A percentile compares a stretch with the other conserved stretches of the same genome.
phyloP scores from a whole-genome alignment of 1,140 invertebrate species.

The Triops cancriformis region DNA sequence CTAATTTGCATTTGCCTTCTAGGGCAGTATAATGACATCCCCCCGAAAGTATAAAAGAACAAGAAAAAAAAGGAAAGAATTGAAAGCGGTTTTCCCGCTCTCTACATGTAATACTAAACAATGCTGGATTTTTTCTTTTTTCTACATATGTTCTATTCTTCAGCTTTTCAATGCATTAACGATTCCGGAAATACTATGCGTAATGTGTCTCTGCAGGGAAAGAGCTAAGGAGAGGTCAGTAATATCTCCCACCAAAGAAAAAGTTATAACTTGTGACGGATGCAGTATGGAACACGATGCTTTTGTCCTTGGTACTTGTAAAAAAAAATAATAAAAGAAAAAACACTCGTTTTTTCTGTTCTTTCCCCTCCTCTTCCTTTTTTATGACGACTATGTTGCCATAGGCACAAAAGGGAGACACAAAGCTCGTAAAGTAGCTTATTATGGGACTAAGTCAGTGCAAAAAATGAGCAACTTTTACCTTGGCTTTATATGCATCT shows the following conservation, averaged over 20 bases:
- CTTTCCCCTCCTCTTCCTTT: neutral
- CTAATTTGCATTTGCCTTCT: conserved; percentile 14
- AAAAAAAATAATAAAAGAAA: neutral
- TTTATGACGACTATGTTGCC: neutral
- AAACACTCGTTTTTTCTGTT: neutral
- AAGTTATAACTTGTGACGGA: conserved; percentile 14
- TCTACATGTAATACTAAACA: too few relatives aligned
- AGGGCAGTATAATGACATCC: conserved; percentile 13
- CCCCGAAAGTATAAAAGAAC: neutral
- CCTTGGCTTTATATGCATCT: conserved; percentile 13
- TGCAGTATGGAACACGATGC: neutral
- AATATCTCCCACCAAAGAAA: neutral
- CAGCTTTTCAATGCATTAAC: neutral
- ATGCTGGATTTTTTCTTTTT: neutral
- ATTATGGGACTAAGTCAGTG: conserved; percentile 10
- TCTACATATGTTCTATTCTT: neutral
- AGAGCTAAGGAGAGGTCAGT: neutral
- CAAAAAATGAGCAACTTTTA: conserved; percentile 1
- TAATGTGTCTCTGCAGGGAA: neutral
- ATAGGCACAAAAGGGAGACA: conserved; percentile 13
- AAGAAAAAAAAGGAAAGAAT: neutral
- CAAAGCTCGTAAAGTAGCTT: conserved; percentile 10
- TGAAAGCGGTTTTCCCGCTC: too few relatives aligned
- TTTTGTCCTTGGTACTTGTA: neutral
- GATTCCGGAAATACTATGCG: neutral